Base-by-base conservation (phyloP, 2,888 invertebrate species). In the Andrena chrysosceles region DNA sequence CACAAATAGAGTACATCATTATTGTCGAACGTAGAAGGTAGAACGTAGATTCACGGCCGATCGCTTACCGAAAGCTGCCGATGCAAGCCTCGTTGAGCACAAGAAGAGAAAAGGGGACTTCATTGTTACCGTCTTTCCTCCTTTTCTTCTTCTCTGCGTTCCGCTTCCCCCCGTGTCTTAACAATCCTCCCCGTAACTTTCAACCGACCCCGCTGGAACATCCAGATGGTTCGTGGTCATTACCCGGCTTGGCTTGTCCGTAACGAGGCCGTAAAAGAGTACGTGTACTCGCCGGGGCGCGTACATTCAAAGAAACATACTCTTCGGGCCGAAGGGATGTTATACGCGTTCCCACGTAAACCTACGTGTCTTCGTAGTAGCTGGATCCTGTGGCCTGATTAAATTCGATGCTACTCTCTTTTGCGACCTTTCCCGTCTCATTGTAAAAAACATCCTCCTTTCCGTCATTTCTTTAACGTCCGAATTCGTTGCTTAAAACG, bases 1-100 rank as follows among this genome's bases (percentile, higher is more conserved):
- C 84, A 82, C 84, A 85, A 84, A 89, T 85, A 86, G 67, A 67
- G 87, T 89, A 87, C 89, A 89, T 92, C 91, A 89, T 92, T 92
- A 92, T 90, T 90, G 88, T 69, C 83, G 88, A 88, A 87, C 80
- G 42, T 42, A 42, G 42, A 42, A 42, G 42, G 42, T 42, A 42
- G 42, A 42, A 42, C 42, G 87, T 87, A 86, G 87, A 89, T 90
- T 92, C 86, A 90, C 90, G 90, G 87, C 87, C 89, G 90, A 92
- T 90, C 89, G 91, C 87, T 85, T 76, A 78, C 75, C 85, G 87
- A 89, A 92, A 91, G 90, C 89, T 86, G 77, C 82, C 83, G 85
- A 84, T 80, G 85, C 78, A 87, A 89, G 90, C 88, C 87, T 87
- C 88, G 85, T 85, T 89, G 89, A 89, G 85, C 91, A 86, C 87